Evolutionary conservation across 23 tunicate genomes (phyloP), one percentile per base, ranked within the genome.

Genomic region (Clavelina lepadiformis): DNA sequence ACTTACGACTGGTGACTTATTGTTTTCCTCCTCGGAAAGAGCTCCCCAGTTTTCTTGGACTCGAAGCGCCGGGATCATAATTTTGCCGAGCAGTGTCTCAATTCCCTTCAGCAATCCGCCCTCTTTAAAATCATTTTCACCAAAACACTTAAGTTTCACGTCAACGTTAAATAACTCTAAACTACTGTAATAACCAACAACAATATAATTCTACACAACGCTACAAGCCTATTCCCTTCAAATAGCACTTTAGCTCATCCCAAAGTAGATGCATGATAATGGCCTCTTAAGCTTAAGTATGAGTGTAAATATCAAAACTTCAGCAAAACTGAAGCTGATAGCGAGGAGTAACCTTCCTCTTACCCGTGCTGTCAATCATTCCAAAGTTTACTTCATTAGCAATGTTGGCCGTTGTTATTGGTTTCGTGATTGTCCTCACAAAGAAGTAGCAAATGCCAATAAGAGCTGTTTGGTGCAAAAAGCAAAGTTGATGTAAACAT

Each of bases 331-430:
- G n/a, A n/a, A n/a, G n/a, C n/a, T n/a, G n/a, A n/a, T n/a, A n/a
- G n/a, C n/a, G n/a, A n/a, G n/a, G n/a, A n/a, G n/a, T n/a, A n/a
- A n/a, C n/a, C n/a, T n/a, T n/a, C n/a, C 5, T 34, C 71, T 2
- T 50, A 74, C 80, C 82, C 38, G 76, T 68, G 61, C 85, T 68
- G 78, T 80, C 86, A 36, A 80, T 71, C 78, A 80, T 80, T 34
- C 86, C 86, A 35, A 80, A 80, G 46, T 80, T 80, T 5, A 80
- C 86, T 52, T 80, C 86, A 32, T 80, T 80, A 0, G 86, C 86
- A 54, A 80, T 80, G 72, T 80, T 80, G 11, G 86, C 86, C 31
- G 45, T 63, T 1, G 86, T 80, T 56, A 80, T 71, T 28, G 78
- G 66, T 45, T 80, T 80, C 30, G 72, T 11, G 24, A 59, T 80